Base-by-base conservation (phyloP, 2,888 invertebrate genomes). In the Hydrotaea diabolus region DNA sequence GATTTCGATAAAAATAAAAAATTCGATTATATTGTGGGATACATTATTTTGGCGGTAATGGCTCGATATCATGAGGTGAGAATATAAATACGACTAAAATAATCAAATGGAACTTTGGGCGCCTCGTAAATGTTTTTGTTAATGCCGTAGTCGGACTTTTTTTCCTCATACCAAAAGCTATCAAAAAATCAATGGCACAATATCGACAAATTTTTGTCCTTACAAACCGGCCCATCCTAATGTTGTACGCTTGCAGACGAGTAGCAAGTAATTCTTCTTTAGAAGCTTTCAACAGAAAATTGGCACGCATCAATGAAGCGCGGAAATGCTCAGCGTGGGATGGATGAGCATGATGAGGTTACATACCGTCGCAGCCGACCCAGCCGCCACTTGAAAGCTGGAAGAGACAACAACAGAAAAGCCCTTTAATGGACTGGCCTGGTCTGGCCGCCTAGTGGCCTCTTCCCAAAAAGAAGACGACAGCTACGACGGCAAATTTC, bases 221-320 rank as follows among this genome's bases (percentile, higher is more conserved):
- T n/a, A n/a, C n/a, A n/a, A n/a, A n/a, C n/a, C n/a, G n/a, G n/a
- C n/a, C n/a, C n/a, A n/a, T n/a, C n/a, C n/a, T n/a, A n/a, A n/a
- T n/a, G n/a, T n/a, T n/a, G n/a, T 31, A 31, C 31, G 31, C 2
- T 4, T 7, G 31, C 2, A 7, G 15, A n/a, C 49, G 49, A n/a
- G 49, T 49, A n/a, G 23, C 59, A 26, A 15, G 15, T 23, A 57
- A 21, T 23, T 26, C 9, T 59, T 59, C 59, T 59, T 59, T 23
- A 59, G 59, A 59, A 59, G 59, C 59, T 59, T 59, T 59, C 23
- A 74, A 75, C 73, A n/a, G 73, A 11, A 80, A 74, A 80, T 74
- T 77, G 80, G 80, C 74, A 80, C 74, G 80, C 83, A 80, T 80
- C 80, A 83, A 77, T 83, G 80, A 80, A 83, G 83, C 83, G 80